A percentile compares a stretch with the other conserved stretches of the same genome.
Conservation (phyloP, 2,113 vertebrate species). For the Amia ocellicauda region DNA sequence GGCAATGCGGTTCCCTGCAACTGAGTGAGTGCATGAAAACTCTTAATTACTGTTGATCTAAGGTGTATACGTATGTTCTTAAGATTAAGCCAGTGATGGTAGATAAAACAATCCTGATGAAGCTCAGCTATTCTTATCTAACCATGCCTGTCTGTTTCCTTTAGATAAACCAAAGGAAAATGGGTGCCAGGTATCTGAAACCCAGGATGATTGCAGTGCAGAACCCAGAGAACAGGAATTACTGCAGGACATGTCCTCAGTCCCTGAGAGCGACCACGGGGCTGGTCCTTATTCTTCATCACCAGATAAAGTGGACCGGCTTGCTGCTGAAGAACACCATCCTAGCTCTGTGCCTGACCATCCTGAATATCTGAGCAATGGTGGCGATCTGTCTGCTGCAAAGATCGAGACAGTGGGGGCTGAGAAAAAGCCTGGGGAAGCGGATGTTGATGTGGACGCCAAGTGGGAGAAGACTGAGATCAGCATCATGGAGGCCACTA, state of each 20-base stretch:
- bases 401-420: neutral
- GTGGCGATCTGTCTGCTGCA: no score
- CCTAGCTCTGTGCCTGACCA: neutral
- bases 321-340: neutral
- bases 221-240: neutral
- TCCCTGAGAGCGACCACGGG: neutral
- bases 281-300: neutral
- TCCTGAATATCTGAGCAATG: neutral
- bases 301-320: neutral
- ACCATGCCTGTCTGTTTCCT: conserved; percentile 3
- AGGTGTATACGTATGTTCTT: no score
- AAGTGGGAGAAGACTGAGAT: conserved; percentile 45
- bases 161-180: neutral
- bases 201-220: neutral
- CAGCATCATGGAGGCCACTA: conserved; percentile 52
- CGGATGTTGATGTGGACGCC: neutral
- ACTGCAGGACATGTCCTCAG: neutral
- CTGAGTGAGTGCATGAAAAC: no score
- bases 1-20: no score
- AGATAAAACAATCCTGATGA: no score
- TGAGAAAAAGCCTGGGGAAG: neutral
- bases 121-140: no score
- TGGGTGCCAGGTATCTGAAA: neutral
- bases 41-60: no score
- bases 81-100: no score